Evolutionary conservation across 2,797 vertebrate species (phyloP), one percentile per base, ranked within the genome.

Genomic region (Pseudochromis fuscus): DNA sequence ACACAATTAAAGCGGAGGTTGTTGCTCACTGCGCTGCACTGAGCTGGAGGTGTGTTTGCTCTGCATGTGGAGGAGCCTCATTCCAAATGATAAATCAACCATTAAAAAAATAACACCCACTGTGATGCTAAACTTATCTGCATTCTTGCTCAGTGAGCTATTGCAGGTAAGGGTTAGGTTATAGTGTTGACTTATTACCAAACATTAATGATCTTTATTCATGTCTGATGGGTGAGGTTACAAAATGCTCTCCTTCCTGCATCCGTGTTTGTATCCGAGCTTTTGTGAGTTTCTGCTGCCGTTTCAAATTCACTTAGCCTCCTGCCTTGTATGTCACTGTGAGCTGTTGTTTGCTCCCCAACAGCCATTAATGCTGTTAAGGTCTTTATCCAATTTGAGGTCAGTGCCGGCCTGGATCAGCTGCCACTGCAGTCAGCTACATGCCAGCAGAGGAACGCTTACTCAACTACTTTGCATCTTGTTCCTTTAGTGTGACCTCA

Each of bases 351-450:
- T 85, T 63, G 67, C 73, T 63, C 10, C 69, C 49, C 61, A 67
- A 5, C 60, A 45, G 30, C 72, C 81, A 77, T 56, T 88, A 88
- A 84, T 58, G 48, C 63, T 55, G 51, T 81, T 83, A 87, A 77
- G 65, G 73, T 77, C 67, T 79, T 88, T 56, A 90, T 89, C 84
- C 78, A 72, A 73, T 86, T 88, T 77, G 44, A 79, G 45, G 70
- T 53, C 58, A 25, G 69, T 55, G 65, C 58, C 7, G 28, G 30
- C 31, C 52, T 48, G 53, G 64, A 59, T 65, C 82, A 80, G 76
- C 84, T 73, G 40, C 18, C 19, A 11, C 75, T 61, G 65, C 37
- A 33, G 23, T 79, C 66, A 64, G 72, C 64, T 27, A 2, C 51
- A 73, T 38, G 33, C 66, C 66, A 61, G 38, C 60, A 62, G 53